These are phyloP conservation scores for Drosophila serrata DNA, from an alignment of 1,140 invertebrate genomes.

Conservation along the genomic window DNA sequence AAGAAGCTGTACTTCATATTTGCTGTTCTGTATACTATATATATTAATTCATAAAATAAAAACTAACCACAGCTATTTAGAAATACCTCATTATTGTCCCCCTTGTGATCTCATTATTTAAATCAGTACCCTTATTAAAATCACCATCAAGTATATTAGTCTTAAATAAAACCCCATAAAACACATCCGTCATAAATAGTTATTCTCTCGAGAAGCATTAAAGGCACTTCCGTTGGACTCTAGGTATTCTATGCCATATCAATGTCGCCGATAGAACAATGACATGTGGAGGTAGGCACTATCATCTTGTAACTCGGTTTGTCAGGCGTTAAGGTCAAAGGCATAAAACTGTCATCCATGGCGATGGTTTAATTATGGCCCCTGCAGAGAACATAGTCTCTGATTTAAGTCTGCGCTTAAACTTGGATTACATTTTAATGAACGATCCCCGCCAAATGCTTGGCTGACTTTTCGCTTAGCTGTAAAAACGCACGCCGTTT, in stretches of 20 bases:
- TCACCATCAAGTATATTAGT: background rate
- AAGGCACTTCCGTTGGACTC: conserved; percentile 20
- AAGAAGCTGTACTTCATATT: background rate
- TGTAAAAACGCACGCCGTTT: conserved; percentile 83
- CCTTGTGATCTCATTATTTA: background rate
- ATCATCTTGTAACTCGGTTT: conserved; percentile 28
- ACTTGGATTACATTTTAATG: conserved; percentile 67
- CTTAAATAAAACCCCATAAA: background rate
- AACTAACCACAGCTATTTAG: background rate
- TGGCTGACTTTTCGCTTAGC: conserved; percentile 72
- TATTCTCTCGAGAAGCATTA: conserved; percentile 6
- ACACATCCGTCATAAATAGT: conserved; percentile 5
- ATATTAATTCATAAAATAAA: background rate
- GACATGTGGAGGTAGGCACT: conserved; percentile 10
- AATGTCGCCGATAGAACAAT: conserved; percentile 40
- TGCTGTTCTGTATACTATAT: background rate
- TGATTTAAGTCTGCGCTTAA: conserved; percentile 33
- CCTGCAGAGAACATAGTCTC: conserved; percentile 22
- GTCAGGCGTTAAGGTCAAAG: conserved; percentile 80
- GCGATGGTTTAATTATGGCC: conserved; percentile 63
- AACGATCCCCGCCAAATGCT: conserved; percentile 58
- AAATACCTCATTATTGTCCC: background rate
- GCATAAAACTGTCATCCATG: conserved; percentile 75
- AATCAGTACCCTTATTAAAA: background rate
- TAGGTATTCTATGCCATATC: conserved; percentile 12